Evolutionary conservation across 1,140 invertebrate species (phyloP).

Genomic region (Heliothis virescens): DNA sequence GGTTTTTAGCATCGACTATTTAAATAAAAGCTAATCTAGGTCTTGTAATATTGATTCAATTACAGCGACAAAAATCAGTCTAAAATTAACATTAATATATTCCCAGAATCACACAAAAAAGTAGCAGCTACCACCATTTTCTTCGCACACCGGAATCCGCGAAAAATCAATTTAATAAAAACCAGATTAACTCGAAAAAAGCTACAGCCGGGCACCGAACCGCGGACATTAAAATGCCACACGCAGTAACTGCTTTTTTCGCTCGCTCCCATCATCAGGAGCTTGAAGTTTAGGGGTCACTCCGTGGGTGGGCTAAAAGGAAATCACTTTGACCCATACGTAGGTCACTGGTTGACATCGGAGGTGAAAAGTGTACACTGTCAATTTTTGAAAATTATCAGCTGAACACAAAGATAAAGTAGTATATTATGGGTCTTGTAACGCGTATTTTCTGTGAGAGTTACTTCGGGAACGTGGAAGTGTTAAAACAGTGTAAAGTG

Average conservation of each 20-base stretch:
- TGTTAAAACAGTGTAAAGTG: background rate
- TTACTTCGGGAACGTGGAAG: background rate
- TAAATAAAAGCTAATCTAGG: no score
- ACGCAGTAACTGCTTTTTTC: conserved; percentile 28
- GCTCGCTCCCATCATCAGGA: conserved; percentile 9
- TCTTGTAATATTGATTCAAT: background rate
- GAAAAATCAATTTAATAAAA: conserved; percentile 46
- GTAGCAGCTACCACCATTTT: conserved; percentile 6
- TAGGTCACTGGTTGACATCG: conserved; percentile 24
- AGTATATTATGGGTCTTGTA: background rate
- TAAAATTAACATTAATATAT: background rate
- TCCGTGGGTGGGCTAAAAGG: conserved; percentile 28
- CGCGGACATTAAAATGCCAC: conserved; percentile 38
- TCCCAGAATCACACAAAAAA: conserved; percentile 1
- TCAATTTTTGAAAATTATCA: conserved; percentile 10
- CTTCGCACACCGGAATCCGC: conserved; percentile 8
- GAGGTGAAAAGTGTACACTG: conserved; percentile 15
- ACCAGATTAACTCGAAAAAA: conserved; percentile 40
- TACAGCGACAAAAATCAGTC: background rate
- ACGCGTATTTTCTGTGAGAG: background rate
- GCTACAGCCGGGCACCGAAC: conserved; percentile 25
- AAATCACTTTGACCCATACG: conserved; percentile 32
- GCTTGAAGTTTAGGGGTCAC: conserved; percentile 32
- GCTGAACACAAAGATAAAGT: background rate
- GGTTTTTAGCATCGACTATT: background rate